Percentiles rank a stretch among this genome's conserved stretches.
Evolutionary conservation across 53 echinoderm and acorn worm genomes (phyloP).

Genomic region (Hippasteria phrygiana): DNA sequence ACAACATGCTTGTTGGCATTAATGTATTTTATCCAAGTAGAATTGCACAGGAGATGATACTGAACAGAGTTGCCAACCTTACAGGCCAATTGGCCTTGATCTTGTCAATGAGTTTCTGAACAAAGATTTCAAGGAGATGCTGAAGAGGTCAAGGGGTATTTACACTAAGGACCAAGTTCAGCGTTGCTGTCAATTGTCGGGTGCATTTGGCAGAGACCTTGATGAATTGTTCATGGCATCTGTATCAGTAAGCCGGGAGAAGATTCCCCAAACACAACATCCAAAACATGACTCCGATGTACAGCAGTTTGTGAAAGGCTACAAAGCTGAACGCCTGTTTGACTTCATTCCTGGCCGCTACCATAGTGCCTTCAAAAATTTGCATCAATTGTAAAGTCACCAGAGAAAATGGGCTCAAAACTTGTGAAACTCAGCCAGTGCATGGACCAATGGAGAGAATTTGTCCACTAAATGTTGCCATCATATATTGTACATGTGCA

Average conservation of each 20-base stretch:
- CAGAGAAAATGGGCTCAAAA: neutral
- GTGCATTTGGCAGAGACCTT: conserved; percentile 40
- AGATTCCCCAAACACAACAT: neutral
- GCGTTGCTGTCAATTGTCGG: conserved; percentile 26
- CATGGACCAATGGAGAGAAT: neutral
- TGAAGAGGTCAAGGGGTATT: conserved; percentile 11
- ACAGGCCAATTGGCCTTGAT: conserved; percentile 55
- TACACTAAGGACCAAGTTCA: conserved; percentile 20
- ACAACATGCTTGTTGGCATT: conserved; percentile 3
- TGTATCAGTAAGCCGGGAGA: neutral
- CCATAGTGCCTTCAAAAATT: neutral
- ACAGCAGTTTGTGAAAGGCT: conserved; percentile 8
- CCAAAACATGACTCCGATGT: conserved; percentile 19
- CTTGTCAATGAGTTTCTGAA: conserved; percentile 33
- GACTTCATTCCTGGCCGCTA: conserved; percentile 50
- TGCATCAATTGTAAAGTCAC: neutral
- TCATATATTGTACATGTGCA: neutral
- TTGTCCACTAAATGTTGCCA: neutral
- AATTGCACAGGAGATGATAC: conserved; percentile 5
- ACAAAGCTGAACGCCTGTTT: conserved; percentile 34
- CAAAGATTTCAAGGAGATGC: conserved; percentile 42
- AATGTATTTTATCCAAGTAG: conserved; percentile 16
- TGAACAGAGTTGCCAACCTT: conserved; percentile 63
- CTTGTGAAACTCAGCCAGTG: neutral
- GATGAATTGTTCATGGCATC: neutral